phyloP scores from a whole-genome alignment of 1,140 invertebrate genomes.

The Psix sp. region DNA sequence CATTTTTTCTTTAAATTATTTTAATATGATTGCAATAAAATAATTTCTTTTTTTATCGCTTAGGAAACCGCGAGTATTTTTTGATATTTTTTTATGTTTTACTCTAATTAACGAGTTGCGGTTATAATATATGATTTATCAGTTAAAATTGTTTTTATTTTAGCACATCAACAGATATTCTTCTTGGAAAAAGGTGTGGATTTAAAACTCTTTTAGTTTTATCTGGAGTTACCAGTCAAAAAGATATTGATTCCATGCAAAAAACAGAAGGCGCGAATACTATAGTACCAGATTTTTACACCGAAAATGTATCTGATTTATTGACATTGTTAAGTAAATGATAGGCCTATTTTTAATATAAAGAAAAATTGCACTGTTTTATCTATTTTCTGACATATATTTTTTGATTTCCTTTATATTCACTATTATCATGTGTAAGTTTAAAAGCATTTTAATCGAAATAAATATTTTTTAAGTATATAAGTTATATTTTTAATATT shows the following conservation, averaged over 20 bases:
- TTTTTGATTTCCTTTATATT: too few species aligned
- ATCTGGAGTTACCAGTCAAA: constrained; percentile 85
- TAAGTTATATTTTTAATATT: too few species aligned
- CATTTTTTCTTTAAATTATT: too few species aligned
- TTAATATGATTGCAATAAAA: too few species aligned
- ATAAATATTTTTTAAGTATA: too few species aligned
- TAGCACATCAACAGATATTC: constrained; percentile 91
- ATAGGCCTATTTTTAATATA: too few species aligned
- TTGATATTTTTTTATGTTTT: neutral
- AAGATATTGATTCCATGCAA: constrained; percentile 81
- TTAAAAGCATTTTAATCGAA: too few species aligned
- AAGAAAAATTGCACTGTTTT: too few species aligned
- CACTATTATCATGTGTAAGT: too few species aligned
- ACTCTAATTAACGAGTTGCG: constrained; percentile 7
- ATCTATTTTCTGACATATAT: too few species aligned
- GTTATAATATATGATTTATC: constrained; percentile 4
- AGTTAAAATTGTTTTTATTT: constrained; percentile 53
- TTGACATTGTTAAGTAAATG: too few species aligned
- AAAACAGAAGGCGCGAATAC: constrained; percentile 77
- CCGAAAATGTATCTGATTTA: constrained; percentile 82
- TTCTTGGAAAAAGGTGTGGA: constrained; percentile 88
- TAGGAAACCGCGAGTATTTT: too few species aligned
- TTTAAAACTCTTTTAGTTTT: constrained; percentile 90
- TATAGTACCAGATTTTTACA: constrained; percentile 86
- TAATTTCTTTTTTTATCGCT: neutral